Conservation (phyloP, 2,888 invertebrate species). For the Carpatolechia fugitivella region DNA sequence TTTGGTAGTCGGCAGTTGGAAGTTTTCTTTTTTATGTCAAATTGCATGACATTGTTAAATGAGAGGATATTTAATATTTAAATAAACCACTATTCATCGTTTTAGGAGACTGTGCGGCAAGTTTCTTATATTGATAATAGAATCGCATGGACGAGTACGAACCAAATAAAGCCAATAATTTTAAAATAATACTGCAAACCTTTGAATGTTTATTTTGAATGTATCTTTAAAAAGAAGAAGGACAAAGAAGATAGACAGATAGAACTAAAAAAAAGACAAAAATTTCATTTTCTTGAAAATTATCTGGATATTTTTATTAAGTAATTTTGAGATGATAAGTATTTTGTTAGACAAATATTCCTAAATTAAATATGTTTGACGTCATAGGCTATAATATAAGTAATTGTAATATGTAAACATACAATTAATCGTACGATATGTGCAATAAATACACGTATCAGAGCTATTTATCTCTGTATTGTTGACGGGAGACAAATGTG, state of each 20-base stretch:
- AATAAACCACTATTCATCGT: neutral
- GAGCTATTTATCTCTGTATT: conserved; percentile 51
- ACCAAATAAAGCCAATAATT: too few relatives aligned
- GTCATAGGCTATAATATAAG: conserved; percentile 34
- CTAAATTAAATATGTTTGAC: conserved; percentile 23
- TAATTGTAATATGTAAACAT: conserved; percentile 40
- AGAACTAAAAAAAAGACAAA: too few relatives aligned
- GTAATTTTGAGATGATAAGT: too few relatives aligned
- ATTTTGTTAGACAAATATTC: neutral
- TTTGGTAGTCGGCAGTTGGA: neutral
- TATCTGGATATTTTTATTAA: too few relatives aligned
- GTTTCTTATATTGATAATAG: too few relatives aligned
- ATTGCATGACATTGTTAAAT: conserved; percentile 7
- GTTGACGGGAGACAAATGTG: conserved; percentile 61
- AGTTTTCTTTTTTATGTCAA: conserved; percentile 6
- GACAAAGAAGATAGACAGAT: too few relatives aligned
- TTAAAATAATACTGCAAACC: too few relatives aligned
- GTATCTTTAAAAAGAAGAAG: too few relatives aligned
- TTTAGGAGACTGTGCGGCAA: too few relatives aligned
- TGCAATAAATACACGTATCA: conserved; percentile 56
- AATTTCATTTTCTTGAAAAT: too few relatives aligned
- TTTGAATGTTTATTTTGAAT: too few relatives aligned
- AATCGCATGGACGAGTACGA: too few relatives aligned
- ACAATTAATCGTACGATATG: conserved; percentile 53
- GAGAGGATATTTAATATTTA: conserved; percentile 2